A percentile compares a stretch with the other conserved stretches of the same genome.
Conservation (phyloP, 1,140 invertebrate species). For the Lepidurus arcticus region DNA sequence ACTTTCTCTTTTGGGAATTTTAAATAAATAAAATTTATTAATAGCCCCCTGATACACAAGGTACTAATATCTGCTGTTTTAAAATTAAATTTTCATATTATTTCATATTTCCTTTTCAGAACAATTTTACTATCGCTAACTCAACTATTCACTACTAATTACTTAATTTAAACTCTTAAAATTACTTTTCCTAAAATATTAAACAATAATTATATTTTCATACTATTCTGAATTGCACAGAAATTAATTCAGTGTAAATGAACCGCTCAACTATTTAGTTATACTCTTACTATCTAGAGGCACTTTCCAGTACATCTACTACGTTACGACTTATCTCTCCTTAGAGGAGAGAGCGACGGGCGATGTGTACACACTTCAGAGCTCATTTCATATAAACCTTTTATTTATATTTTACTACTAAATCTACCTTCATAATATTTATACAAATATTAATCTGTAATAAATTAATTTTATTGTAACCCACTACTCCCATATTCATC, state of each 20-base stretch:
- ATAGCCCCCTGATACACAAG: conserved; percentile 60
- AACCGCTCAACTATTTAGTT: conserved; percentile 51
- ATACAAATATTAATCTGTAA: conserved; percentile 32
- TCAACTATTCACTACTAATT: conserved; percentile 45
- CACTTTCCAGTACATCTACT: conserved; percentile 63
- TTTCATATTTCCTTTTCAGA: conserved; percentile 46
- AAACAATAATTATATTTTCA: conserved; percentile 43
- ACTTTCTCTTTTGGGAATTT: conserved; percentile 53
- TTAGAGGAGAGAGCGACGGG: conserved; percentile 57
- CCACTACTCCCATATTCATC: conserved; percentile 49
- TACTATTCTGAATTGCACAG: conserved; percentile 48
- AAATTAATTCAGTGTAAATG: conserved; percentile 51
- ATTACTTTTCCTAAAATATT: conserved; percentile 30
- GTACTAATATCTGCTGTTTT: conserved; percentile 42
- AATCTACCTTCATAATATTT: conserved; percentile 48
- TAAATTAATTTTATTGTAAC: conserved; percentile 47
- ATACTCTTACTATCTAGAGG: conserved; percentile 53
- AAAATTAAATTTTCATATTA: conserved; percentile 24
- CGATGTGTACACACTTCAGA: conserved; percentile 58
- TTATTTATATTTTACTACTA: conserved; percentile 47
- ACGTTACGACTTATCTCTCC: conserved; percentile 64
- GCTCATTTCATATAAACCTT: conserved; percentile 44
- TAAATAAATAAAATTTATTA: conserved; percentile 46
- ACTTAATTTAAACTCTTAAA: conserved; percentile 43
- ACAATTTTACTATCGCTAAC: conserved; percentile 49